phyloP scores from a whole-genome alignment of 2,113 vertebrate species.

The Sebastes fasciatus region DNA sequence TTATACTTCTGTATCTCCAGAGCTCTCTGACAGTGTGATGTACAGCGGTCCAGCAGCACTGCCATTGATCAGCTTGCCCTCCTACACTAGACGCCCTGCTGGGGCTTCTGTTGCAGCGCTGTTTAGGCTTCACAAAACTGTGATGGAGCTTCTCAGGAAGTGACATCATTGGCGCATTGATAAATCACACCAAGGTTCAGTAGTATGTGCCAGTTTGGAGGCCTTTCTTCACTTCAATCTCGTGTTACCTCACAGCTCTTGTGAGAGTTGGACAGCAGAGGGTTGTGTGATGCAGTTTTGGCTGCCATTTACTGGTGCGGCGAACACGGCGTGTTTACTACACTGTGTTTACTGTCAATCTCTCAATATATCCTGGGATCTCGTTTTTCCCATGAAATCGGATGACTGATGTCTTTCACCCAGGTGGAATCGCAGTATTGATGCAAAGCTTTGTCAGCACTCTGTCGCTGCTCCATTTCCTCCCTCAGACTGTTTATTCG shows the following conservation, averaged over 20 bases:
- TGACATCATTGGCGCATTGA: constrained; percentile 63
- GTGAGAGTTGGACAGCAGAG: constrained; percentile 27
- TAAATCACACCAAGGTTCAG: constrained; percentile 51
- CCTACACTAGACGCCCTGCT: constrained; percentile 19
- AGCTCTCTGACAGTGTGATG: constrained; percentile 31
- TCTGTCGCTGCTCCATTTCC: constrained; percentile 55
- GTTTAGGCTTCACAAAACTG: constrained; percentile 21
- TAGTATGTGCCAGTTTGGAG: constrained; percentile 41
- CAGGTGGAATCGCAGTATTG: constrained; percentile 39
- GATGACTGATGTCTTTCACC: constrained; percentile 27
- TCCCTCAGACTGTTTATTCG: constrained; percentile 61
- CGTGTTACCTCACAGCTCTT: constrained; percentile 24
- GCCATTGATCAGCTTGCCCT: constrained; percentile 40
- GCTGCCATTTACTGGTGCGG: constrained; percentile 30
- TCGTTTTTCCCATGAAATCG: constrained; percentile 19
- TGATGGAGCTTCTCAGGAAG: constrained; percentile 56
- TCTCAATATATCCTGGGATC: neutral
- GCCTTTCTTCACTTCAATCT: constrained; percentile 22
- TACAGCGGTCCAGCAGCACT: constrained; percentile 38
- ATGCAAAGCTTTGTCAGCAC: constrained; percentile 52
- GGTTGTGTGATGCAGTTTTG: constrained; percentile 43
- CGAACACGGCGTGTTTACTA: neutral
- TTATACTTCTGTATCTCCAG: constrained; percentile 11
- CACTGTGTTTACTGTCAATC: neutral
- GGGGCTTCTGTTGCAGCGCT: constrained; percentile 12